phyloP scores from a whole-genome alignment of 2,797 vertebrate species.

The Acanthornis magna region DNA sequence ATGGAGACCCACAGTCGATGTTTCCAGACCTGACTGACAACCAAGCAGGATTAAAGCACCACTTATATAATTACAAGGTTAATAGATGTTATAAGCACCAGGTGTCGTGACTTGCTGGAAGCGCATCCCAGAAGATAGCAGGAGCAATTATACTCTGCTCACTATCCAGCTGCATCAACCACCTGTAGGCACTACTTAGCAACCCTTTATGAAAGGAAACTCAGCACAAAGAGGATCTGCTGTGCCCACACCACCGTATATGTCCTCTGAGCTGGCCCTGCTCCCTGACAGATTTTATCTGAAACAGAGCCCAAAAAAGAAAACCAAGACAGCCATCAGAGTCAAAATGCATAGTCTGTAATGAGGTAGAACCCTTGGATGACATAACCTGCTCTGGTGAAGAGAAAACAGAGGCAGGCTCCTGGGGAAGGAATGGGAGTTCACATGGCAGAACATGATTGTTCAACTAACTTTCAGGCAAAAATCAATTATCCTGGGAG shows the following conservation, averaged over 20 bases:
- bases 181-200: not conserved
- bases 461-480: not conserved
- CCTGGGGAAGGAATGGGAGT: not conserved
- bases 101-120: slow-evolving; percentile 32
- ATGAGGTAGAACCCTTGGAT: not conserved
- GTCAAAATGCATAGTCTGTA: not conserved
- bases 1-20: fast-evolving
- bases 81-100: slow-evolving; percentile 27
- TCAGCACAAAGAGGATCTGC: not conserved
- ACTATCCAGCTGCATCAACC: not conserved
- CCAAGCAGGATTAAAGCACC: not conserved
- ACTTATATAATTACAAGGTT: slow-evolving; percentile 35
- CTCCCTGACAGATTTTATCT: not conserved
- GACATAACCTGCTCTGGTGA: not conserved
- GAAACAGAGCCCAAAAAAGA: not conserved
- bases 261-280: not conserved
- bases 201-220: not conserved
- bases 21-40: not conserved
- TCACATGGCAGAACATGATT: not conserved
- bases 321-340: not conserved
- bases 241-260: not conserved
- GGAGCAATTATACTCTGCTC: slow-evolving; percentile 28
- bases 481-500: not conserved
- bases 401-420: not conserved
- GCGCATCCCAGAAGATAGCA: slow-evolving; percentile 5